Evolutionary conservation across 2,888 invertebrate species (phyloP).

Genomic region (Phragmatobia fuliginosa): DNA sequence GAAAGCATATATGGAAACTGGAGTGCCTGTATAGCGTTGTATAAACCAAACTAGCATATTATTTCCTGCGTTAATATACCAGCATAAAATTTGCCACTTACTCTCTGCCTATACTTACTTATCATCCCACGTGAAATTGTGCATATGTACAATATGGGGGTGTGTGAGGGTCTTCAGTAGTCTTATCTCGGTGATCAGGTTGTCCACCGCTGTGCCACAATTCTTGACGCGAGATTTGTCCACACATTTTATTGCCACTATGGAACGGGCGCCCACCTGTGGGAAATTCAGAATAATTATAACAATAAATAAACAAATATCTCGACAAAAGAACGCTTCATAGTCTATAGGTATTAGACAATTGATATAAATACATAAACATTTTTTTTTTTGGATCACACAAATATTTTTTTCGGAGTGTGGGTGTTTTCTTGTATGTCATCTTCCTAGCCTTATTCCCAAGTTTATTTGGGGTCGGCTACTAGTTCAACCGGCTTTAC

Average conservation of each 20-base stretch:
- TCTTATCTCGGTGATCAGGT: slow-evolving; percentile 93
- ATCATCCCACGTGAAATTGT: slow-evolving; percentile 93
- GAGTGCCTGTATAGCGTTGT: neutral
- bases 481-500: no score
- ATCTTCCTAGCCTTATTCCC: no score
- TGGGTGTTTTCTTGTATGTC: no score
- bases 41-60: neutral
- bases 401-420: no score
- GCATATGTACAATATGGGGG: slow-evolving; percentile 93
- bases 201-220: slow-evolving; percentile 91
- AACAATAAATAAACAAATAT: no score
- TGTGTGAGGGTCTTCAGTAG: slow-evolving; percentile 92
- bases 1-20: no score
- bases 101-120: slow-evolving; percentile 73
- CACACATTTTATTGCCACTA: slow-evolving; percentile 94
- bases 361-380: no score
- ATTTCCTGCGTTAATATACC: neutral
- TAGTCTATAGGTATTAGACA: no score
- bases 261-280: slow-evolving; percentile 88
- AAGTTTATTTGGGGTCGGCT: no score
- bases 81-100: neutral
- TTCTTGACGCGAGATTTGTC: slow-evolving; percentile 88
- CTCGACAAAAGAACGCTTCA: no score
- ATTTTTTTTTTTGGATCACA: no score
- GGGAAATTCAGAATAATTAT: neutral